Conservation (phyloP, 1,140 invertebrate genomes). For the Drosophila biarmipes region DNA sequence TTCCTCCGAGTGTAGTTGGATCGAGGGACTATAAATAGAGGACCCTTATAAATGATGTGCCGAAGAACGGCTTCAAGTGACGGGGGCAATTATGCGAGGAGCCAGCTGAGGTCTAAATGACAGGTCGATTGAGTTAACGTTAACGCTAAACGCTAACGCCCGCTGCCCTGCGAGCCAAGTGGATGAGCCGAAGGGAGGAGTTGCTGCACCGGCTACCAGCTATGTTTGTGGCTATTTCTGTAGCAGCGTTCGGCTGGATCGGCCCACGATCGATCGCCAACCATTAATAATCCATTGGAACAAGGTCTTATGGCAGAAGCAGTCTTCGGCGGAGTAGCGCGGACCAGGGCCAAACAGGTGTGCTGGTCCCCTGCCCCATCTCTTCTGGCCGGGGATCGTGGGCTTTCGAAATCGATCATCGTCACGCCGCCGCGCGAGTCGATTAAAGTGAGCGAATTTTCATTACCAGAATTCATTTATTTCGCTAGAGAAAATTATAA, state of each 20-base stretch:
- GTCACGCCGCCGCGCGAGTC: conserved; percentile 66
- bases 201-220: conserved; percentile 46
- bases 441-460: conserved; percentile 75
- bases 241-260: conserved; percentile 57
- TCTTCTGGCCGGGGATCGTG: conserved; percentile 24
- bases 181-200: conserved; percentile 6
- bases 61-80: conserved; percentile 80
- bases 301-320: conserved; percentile 46
- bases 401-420: conserved; percentile 68
- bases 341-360: conserved; percentile 67
- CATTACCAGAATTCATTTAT: conserved; percentile 75
- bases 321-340: conserved; percentile 10
- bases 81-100: conserved; percentile 80
- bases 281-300: conserved; percentile 82
- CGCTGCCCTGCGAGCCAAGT: conserved; percentile 19
- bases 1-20: conserved; percentile 23
- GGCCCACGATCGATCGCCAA: conserved; percentile 76
- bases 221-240: conserved; percentile 71
- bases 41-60: conserved; percentile 80
- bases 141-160: conserved; percentile 80
- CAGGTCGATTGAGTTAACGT: conserved; percentile 84
- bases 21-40: conserved; percentile 48
- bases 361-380: conserved; percentile 31
- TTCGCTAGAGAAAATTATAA: conserved; percentile 61
- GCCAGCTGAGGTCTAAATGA: conserved; percentile 79